Base-by-base conservation (phyloP, 2,888 invertebrate species). In the Drosophila emarginata region DNA sequence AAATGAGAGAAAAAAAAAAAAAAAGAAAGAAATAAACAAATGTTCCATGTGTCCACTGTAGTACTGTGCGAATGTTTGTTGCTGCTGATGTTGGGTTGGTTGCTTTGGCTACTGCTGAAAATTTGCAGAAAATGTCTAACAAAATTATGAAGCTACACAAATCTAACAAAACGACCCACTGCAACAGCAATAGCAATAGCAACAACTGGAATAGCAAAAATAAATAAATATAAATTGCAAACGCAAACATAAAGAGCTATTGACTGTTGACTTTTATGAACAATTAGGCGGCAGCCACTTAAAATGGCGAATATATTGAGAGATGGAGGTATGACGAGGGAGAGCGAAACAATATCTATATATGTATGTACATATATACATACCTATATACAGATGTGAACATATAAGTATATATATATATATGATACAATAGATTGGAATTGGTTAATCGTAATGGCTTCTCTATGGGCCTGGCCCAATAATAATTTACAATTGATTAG, bases 401-500 rank as follows among this genome's bases (percentile, higher is more conserved):
- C 39, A 40, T 9, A 37, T 26, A 23, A 26, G 26, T 53, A 61
- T 64, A 59, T 39, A 65, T 67, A 69, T 77, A 71, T 54, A 51
- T 52, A 57, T 60, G 54, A 61, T 62, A 73, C 67, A 65, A 63
- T 32, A 40, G 52, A 62, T 39, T 69, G 67, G 69, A 64, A 69
- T 75, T 69, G 76, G 83, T 63, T 68, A 64, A 75, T 66, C 66
- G 76, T 59, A 80, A 74, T 81, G 83, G 83, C 79, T 73, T 80
- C 79, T 81, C 76, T 82, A 84, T 79, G 82, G 84, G 82, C 82
- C 84, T 74, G 84, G 81, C 81, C 79, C 84, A 82, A 86, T 78
- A 86, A 88, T 86, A 87, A 87, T 86, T 78, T 70, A 78, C 80
- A 86, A 88, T 88, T 80, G 85, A 87, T 87, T 87, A 77, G 74